Evolutionary conservation across 2,113 vertebrate species (phyloP), one percentile per base, ranked within the genome.

Genomic region (Pycnonotus jocosus): DNA sequence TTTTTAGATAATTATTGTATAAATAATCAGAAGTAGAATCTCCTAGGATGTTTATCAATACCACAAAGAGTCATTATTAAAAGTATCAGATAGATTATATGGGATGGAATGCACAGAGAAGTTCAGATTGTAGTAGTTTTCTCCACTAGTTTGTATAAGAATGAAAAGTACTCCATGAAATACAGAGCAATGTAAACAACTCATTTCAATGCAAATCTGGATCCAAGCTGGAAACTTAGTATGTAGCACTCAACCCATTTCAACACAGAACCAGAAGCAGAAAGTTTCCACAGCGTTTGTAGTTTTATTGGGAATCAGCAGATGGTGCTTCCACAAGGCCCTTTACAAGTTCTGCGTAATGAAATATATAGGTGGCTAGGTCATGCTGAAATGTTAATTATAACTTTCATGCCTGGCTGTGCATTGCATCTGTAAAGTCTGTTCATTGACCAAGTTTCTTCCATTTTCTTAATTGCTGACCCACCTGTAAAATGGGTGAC

Each of bases 301-400:
- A 86, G 22, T 93, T 92, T 94, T 94, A 88, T 57, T 94, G 44
- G 33, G 86, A 90, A 90, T 88, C 60, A 83, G 76, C 44, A 94
- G 93, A 92, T 81, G 56, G 71, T 95, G 54, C 64, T 96, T 91
- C 85, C 44, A 64, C 48, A 86, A 77, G 31, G 44, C 42, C 53
- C 33, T 93, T 93, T 92, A 92, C 47, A 93, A 90, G 71, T 81
- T 88, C 58, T 80, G 4, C 2, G 24, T 83, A 62, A 92, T 80
- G 47, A 83, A 94, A 91, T 68, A 90, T 31, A 83, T 58, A 78
- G 56, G 58, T 77, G 64, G 22, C 62, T 90, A 82, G 21, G 65
- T 81, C 20, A 4, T 42, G 28, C 16, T 88, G 85, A 92, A 96
- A 88, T 64, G 51, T 51, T 93, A 88, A 86, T 66, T 91, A 66